These are phyloP conservation scores for Lymantria dispar DNA, from an alignment of 2,888 invertebrate genomes.

Conservation along the genomic window DNA sequence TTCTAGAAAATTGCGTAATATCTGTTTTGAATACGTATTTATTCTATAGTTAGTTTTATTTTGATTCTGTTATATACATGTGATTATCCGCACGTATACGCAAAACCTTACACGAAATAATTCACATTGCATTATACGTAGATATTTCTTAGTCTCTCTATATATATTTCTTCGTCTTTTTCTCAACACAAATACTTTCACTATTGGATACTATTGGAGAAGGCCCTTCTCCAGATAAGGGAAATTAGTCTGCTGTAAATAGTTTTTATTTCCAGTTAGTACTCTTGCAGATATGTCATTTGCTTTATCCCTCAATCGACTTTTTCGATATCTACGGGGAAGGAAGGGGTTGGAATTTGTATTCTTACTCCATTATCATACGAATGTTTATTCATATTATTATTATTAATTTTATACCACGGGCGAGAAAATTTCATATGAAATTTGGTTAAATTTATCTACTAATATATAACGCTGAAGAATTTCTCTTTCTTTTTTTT, in stretches of 20 bases:
- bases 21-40: not conserved
- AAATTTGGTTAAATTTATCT: conserved; percentile 55
- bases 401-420: conserved; percentile 56
- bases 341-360: too few species aligned
- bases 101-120: conserved; percentile 26
- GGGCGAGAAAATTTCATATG: conserved; percentile 54
- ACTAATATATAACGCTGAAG: conserved; percentile 33
- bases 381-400: conserved; percentile 26
- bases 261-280: too few species aligned
- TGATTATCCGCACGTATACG: conserved; percentile 18
- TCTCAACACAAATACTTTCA: too few species aligned
- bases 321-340: too few species aligned
- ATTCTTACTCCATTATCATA: too few species aligned
- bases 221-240: too few species aligned
- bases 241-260: too few species aligned
- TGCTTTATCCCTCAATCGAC: too few species aligned
- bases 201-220: too few species aligned
- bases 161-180: too few species aligned
- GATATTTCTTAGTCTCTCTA: too few species aligned
- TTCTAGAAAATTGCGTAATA: not conserved
- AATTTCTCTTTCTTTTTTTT: conserved; percentile 32
- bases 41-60: not conserved
- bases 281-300: too few species aligned
- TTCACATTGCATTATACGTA: conserved; percentile 28
- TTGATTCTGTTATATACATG: not conserved